These are phyloP conservation scores for Onychorhynchus coronatus DNA, from an alignment of 2,113 vertebrate genomes.

Conservation along the genomic window DNA sequence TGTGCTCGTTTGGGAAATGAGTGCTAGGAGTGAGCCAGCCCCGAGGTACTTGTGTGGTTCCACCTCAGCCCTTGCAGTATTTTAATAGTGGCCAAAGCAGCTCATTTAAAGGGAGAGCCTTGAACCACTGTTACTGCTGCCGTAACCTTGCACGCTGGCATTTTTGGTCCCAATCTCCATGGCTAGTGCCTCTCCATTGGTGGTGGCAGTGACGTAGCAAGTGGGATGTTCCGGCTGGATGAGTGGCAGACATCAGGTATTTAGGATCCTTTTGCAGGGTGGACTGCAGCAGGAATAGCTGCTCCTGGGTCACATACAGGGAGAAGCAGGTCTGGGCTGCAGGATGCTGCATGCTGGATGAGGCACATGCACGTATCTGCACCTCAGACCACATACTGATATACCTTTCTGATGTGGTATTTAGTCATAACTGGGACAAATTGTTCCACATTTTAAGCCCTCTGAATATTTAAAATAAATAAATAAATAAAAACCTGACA, in stretches of 20 bases:
- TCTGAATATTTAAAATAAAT: neutral
- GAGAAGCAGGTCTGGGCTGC: neutral
- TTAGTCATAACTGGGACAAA: neutral
- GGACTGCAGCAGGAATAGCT: neutral
- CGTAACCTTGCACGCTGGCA: neutral
- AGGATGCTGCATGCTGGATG: neutral
- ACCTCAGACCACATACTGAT: no score
- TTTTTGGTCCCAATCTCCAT: neutral
- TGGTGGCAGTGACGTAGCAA: neutral
- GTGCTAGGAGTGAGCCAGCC: neutral
- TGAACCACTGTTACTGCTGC: neutral
- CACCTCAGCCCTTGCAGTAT: neutral
- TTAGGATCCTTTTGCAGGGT: neutral
- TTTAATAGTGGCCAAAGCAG: neutral
- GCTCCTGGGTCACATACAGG: neutral
- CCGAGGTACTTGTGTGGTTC: neutral
- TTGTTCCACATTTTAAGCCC: neutral
- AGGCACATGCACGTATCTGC: neutral
- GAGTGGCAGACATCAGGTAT: neutral
- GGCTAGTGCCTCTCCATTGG: neutral
- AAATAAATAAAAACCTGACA: neutral
- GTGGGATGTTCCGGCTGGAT: neutral
- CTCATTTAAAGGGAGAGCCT: neutral
- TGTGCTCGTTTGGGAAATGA: neutral
- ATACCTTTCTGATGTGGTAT: neutral